Evolutionary conservation across 2,888 invertebrate genomes (phyloP).

Genomic region (Scaeva pyrastri): DNA sequence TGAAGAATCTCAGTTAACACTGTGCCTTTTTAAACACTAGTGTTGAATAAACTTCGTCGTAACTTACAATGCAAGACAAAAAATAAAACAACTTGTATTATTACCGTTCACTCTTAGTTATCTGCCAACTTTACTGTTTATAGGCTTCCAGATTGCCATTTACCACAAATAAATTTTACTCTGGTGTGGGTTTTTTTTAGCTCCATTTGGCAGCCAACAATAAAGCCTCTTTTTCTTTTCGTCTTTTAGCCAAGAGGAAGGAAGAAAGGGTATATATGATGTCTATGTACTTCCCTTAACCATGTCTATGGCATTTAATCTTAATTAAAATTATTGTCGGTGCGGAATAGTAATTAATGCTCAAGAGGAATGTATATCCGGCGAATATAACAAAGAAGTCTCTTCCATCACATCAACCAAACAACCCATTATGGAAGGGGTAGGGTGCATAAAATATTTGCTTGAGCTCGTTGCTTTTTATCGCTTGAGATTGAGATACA

Average conservation of each 20-base stretch:
- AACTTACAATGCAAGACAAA: background rate
- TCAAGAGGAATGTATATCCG: conserved; percentile 69
- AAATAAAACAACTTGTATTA: background rate
- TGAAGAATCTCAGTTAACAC: conserved; percentile 19
- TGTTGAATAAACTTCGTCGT: conserved; percentile 1
- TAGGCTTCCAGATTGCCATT: conserved; percentile 42
- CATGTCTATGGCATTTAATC: conserved; percentile 56
- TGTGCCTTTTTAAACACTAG: background rate
- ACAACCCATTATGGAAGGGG: conserved; percentile 14
- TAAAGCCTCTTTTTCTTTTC: background rate
- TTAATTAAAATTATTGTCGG: conserved; percentile 71
- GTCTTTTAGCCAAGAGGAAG: background rate
- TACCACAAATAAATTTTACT: conserved; percentile 16
- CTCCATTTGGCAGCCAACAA: conserved; percentile 28
- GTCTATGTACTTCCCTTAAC: conserved; percentile 42
- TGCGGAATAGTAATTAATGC: conserved; percentile 70
- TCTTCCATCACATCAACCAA: conserved; percentile 25
- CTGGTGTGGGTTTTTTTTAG: background rate
- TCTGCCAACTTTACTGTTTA: conserved; percentile 6
- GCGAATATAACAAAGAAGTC: conserved; percentile 57
- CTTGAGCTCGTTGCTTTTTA: conserved; percentile 31
- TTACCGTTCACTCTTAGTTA: conserved; percentile 15
- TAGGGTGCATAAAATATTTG: conserved; percentile 11
- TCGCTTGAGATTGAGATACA: conserved; percentile 40
- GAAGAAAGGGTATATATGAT: background rate